Evolutionary conservation across 1,140 invertebrate species (phyloP).

Genomic region (Drosophila repletoides): DNA sequence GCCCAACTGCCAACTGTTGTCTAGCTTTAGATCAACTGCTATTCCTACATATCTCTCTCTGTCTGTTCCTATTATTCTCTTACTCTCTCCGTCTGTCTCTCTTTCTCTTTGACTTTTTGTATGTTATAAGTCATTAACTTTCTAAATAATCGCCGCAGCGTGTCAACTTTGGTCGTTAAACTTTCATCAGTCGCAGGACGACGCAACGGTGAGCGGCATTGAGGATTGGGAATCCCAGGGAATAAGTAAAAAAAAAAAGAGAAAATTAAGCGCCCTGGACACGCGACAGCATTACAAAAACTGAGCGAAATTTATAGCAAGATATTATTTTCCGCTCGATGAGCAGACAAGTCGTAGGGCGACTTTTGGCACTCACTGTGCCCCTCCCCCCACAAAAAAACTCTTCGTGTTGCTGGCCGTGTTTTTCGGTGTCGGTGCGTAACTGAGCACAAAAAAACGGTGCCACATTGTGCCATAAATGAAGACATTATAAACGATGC

Average conservation of each 20-base stretch:
- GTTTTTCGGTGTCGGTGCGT: slow-evolving; percentile 75
- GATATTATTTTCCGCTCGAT: slow-evolving; percentile 81
- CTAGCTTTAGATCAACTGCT: slow-evolving; percentile 30
- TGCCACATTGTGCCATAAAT: slow-evolving; percentile 75
- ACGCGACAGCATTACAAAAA: slow-evolving; percentile 51
- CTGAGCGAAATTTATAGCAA: slow-evolving; percentile 75
- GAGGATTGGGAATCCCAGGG: slow-evolving; percentile 21
- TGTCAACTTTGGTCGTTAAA: slow-evolving; percentile 81
- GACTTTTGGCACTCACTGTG: slow-evolving; percentile 71
- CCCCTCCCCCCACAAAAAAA: neutral
- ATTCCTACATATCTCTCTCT: neutral
- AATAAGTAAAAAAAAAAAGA: neutral
- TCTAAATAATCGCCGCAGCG: slow-evolving; percentile 80
- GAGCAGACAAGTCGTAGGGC: slow-evolving; percentile 77
- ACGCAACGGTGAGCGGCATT: slow-evolving; percentile 40
- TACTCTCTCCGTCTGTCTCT: neutral
- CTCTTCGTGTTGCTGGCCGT: slow-evolving; percentile 22
- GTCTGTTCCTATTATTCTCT: neutral
- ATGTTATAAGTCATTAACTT: slow-evolving; percentile 81
- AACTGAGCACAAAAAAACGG: slow-evolving; percentile 69
- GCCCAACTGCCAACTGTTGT: slow-evolving; percentile 35
- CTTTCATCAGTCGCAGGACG: slow-evolving; percentile 69
- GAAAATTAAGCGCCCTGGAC: slow-evolving; percentile 55
- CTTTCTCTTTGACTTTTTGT: slow-evolving; percentile 31
- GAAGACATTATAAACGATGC: slow-evolving; percentile 75